Percentiles rank a stretch among this genome's conserved stretches.
Conservation (phyloP, 1,140 invertebrate species). For the Sarcophaga peregrina region DNA sequence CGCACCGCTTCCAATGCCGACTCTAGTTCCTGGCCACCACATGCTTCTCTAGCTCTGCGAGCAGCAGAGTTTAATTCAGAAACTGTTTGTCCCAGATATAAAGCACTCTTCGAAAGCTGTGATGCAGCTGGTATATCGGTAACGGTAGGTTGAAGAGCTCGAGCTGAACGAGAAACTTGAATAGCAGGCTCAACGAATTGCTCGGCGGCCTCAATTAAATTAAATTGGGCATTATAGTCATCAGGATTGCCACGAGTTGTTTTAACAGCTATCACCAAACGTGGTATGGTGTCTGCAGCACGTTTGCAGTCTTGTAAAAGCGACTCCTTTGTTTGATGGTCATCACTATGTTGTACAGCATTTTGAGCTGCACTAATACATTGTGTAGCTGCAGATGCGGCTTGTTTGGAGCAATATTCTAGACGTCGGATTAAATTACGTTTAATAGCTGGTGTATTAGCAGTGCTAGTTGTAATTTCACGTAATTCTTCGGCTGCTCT, state of each 20-base stretch:
- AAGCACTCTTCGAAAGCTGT: slow-evolving; percentile 68
- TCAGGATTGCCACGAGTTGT: slow-evolving; percentile 78
- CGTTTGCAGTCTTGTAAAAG: slow-evolving; percentile 81
- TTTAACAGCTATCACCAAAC: slow-evolving; percentile 84
- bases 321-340: slow-evolving; percentile 68
- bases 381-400: slow-evolving; percentile 89
- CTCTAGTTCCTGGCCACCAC: slow-evolving; percentile 86
- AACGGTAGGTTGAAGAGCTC: slow-evolving; percentile 87
- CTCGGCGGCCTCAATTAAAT: slow-evolving; percentile 88
- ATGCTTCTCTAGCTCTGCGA: slow-evolving; percentile 85
- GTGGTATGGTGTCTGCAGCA: slow-evolving; percentile 84
- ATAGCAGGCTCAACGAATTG: slow-evolving; percentile 80
- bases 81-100: slow-evolving; percentile 65
- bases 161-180: slow-evolving; percentile 79
- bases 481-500: slow-evolving; percentile 91
- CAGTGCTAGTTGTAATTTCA: slow-evolving; percentile 86
- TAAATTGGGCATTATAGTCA: slow-evolving; percentile 80
- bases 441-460: slow-evolving; percentile 80
- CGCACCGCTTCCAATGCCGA: slow-evolving; percentile 85
- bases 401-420: slow-evolving; percentile 85
- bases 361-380: slow-evolving; percentile 88
- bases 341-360: slow-evolving; percentile 71
- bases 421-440: slow-evolving; percentile 81
- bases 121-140: slow-evolving; percentile 81
- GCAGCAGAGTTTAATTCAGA: slow-evolving; percentile 77